A percentile compares a stretch with the other conserved stretches of the same genome.
Evolutionary conservation across 1,140 invertebrate genomes (phyloP).

Genomic region (Drosophila sechellia): DNA sequence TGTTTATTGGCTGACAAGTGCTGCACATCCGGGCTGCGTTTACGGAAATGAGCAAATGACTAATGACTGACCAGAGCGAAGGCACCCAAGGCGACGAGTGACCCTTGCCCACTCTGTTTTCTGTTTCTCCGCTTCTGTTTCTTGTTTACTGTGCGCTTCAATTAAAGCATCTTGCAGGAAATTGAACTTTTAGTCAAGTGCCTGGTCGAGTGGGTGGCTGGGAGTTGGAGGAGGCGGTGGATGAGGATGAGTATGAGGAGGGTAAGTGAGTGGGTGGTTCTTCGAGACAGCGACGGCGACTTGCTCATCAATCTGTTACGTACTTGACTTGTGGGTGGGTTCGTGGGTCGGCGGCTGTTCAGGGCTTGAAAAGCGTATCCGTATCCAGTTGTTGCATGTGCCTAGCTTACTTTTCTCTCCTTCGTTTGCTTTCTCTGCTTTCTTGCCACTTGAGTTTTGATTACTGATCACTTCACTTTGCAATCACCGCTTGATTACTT

Average conservation of each 20-base stretch:
- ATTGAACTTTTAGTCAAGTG: constrained; percentile 77
- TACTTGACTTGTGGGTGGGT: constrained; percentile 61
- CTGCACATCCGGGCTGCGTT: constrained; percentile 76
- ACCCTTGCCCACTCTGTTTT: constrained; percentile 1
- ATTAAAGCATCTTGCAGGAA: constrained; percentile 79
- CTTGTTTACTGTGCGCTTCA: constrained; percentile 75
- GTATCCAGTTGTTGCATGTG: constrained; percentile 78
- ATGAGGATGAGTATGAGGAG: too few relatives aligned
- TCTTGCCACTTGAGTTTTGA: constrained; percentile 58
- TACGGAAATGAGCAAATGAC: constrained; percentile 82
- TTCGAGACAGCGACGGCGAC: constrained; percentile 9
- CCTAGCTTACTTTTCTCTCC: constrained; percentile 4
- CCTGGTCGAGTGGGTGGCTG: not conserved
- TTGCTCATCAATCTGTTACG: constrained; percentile 57
- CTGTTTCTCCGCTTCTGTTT: constrained; percentile 14
- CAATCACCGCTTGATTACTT: constrained; percentile 31
- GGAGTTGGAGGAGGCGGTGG: not conserved
- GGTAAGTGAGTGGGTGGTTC: not conserved
- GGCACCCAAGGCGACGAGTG: constrained; percentile 38
- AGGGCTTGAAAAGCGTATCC: constrained; percentile 52
- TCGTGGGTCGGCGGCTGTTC: constrained; percentile 44
- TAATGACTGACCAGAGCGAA: constrained; percentile 74
- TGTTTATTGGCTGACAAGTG: constrained; percentile 82
- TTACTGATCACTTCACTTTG: constrained; percentile 62
- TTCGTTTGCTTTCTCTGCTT: constrained; percentile 5